Conservation (phyloP, 2,113 vertebrate genomes). For the Irena cyanogastra region DNA sequence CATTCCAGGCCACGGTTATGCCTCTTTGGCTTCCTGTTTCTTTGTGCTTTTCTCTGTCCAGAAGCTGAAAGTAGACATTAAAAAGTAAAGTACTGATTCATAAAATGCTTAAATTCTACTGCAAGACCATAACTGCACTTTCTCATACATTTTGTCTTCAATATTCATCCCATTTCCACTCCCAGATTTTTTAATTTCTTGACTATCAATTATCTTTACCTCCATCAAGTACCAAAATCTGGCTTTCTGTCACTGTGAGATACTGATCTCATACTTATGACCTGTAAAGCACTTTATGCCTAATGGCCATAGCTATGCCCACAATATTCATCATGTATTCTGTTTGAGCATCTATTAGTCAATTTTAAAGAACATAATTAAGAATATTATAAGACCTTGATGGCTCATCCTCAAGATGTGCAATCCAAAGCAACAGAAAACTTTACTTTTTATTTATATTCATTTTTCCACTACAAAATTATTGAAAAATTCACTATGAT, state of each 20-base stretch:
- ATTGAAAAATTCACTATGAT: background rate
- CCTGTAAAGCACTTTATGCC: background rate
- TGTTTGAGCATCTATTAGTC: background rate
- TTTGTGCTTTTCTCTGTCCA: background rate
- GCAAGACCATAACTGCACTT: background rate
- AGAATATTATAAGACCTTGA: background rate
- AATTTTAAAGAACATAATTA: background rate
- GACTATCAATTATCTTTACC: background rate
- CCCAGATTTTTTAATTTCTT: background rate
- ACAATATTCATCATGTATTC: background rate
- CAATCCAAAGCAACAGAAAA: background rate
- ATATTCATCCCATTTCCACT: background rate
- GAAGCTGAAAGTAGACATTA: slow-evolving; percentile 24
- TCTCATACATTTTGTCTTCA: background rate
- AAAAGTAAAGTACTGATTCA: slow-evolving; percentile 44
- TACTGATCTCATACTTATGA: background rate
- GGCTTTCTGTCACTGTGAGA: background rate
- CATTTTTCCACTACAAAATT: background rate
- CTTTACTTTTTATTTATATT: slow-evolving; percentile 1
- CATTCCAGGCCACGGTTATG: background rate
- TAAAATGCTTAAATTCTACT: slow-evolving; percentile 24
- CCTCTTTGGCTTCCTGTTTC: background rate
- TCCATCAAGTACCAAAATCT: background rate
- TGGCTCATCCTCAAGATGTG: background rate
- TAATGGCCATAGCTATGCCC: background rate